Evolutionary conservation across 2,888 invertebrate species (phyloP), one percentile per base, ranked within the genome.

Genomic region (Alloscopus bannaensis): DNA sequence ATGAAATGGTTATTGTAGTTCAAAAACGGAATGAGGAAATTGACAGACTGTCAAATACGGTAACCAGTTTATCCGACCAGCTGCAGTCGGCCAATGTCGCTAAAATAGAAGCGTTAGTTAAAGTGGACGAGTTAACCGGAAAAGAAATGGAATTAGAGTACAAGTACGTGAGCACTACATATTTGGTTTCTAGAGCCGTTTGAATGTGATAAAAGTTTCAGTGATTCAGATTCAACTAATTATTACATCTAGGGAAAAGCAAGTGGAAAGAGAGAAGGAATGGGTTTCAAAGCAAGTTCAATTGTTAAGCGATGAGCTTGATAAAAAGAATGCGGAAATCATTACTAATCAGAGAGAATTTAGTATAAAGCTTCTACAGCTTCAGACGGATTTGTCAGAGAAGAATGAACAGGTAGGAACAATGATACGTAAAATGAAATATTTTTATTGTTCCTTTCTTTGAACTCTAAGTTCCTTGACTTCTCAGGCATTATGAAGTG

Each of bases 81-180:
- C 88, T 97, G 40, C 92, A 93, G 85, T 88, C 91, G 64, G 93
- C 95, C 24, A 93, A 95, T 81, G 91, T 92, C 85, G 91, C 94
- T 1, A 96, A 96, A 89, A 95, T 94, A 89, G 94, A 95, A 88
- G 94, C 95, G 0, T 88, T 95, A 64, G 92, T 93, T 4, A 91
- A 93, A 84, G 90, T 93, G 78, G 94, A 95, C 88, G 96, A 96
- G 89, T 91, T 95, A 45, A 92, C 93, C 86, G 93, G 94, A 83
- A 93, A 93, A 88, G 94, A 95, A 89, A 90, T 94, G 73, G 91
- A 93, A 13, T 88, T 95, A 24, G 94, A 94, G 87, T 93, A 93
- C 88, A 94, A 93, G 91, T 91, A 86, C 81, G 87, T 86, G n/a
- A n/a, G n/a, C n/a, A n/a, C n/a, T n/a, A n/a, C n/a, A n/a, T n/a